Conservation (phyloP, 2,888 invertebrate species). For the Fabriciana adippe region DNA sequence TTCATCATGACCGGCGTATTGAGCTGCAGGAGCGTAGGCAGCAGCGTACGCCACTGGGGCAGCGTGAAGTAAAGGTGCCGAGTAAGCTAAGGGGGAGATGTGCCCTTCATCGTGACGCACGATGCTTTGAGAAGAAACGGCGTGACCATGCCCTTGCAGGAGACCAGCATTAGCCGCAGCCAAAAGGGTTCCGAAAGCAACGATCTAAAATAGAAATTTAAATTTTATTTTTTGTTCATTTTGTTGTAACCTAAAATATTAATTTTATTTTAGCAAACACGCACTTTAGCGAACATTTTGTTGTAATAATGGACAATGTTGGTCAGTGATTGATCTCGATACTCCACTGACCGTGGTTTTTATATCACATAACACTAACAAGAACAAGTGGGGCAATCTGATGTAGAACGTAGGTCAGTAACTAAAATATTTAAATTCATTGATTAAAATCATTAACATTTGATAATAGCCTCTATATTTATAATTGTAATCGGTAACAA, state of each 20-base stretch:
- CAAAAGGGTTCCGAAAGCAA: slow-evolving; percentile 50
- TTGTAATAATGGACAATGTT: slow-evolving; percentile 54
- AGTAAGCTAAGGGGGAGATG: slow-evolving; percentile 42
- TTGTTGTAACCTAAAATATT: background rate
- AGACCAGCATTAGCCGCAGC: slow-evolving; percentile 68
- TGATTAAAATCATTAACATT: background rate
- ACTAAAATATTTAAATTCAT: slow-evolving; percentile 18
- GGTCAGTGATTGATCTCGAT: slow-evolving; percentile 63
- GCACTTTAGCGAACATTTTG: slow-evolving; percentile 69
- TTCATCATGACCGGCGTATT: slow-evolving; percentile 45
- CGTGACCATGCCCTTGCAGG: slow-evolving; percentile 47
- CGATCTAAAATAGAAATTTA: slow-evolving; percentile 39
- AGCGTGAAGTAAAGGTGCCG: slow-evolving; percentile 49
- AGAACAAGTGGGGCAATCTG: slow-evolving; percentile 33
- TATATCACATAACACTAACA: slow-evolving; percentile 34
- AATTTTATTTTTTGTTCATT: background rate
- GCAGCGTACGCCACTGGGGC: slow-evolving; percentile 46
- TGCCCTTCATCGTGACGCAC: slow-evolving; percentile 54
- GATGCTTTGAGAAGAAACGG: slow-evolving; percentile 59
- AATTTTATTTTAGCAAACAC: slow-evolving; percentile 30
- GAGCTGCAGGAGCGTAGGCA: slow-evolving; percentile 48
- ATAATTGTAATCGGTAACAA: background rate
- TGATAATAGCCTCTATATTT: background rate
- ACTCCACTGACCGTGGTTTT: slow-evolving; percentile 37
- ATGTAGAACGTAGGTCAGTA: slow-evolving; percentile 25